Base-by-base conservation (phyloP, 2,113 vertebrate species). In the Mola mola region DNA sequence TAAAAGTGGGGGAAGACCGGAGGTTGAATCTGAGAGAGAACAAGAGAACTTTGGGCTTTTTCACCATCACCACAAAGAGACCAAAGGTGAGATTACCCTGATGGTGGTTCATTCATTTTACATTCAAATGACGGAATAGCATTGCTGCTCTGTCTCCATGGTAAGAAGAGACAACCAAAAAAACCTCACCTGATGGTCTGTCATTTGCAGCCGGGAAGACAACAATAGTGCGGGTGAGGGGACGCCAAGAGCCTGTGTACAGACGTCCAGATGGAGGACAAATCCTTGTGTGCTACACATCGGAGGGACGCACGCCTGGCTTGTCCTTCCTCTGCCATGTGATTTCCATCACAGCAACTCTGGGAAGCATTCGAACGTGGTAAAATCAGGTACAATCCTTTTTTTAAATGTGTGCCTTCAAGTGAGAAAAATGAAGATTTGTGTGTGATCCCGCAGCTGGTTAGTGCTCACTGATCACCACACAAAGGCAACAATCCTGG, bases 241-340 rank as follows among this genome's bases (percentile, higher is more conserved):
- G 17, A 37, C 46, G 60, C 47, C 56, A 43, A 36, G 47, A 51
- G 46, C 56, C 50, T 55, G 61, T 73, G 61, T 51, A 6, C 16
- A 69, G 78, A 58, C 29, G 1, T 55, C 26, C 57, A 51, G 59
- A 44, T 33, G n/a, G 31, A 62, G 31, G 59, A 76, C 17, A 58
- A 66, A 55, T 62, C 60, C 26, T 20, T 49, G 58, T 47, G 49
- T 38, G 8, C 57, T 11, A 22, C 41, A 62, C 42, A 50, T 56
- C 55, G 62, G 31, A 50, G 12, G 41, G 47, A 66, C 10, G 4
- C 48, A 10, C 33, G 15, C 33, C 53, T 7, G n/a, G 43, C 7
- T 69, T 53, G 17, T 47, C 51, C 28, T 46, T 12, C 62, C 26
- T 55, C 46, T 53, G 42, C 57, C 77, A 72, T 79, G 80, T 82